Evolutionary conservation across 2,113 vertebrate species (phyloP), one percentile per base, ranked within the genome.

Genomic region (Scalopus aquaticus): DNA sequence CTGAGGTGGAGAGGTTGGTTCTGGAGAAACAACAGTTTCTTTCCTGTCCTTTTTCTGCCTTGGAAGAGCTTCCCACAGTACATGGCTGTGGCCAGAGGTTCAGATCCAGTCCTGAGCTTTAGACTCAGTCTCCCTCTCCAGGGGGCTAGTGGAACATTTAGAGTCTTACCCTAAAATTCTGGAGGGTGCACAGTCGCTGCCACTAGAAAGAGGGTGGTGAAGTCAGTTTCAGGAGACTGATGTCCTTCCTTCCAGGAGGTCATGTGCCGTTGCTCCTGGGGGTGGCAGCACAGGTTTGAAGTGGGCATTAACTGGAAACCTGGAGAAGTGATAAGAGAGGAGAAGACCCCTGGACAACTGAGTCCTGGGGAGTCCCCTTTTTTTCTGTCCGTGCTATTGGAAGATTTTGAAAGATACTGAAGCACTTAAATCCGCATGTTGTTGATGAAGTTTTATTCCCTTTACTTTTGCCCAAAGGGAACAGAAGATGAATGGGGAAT

Each of bases 1-100:
- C 39, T 5, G 9, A 37, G 1, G n/a, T 35, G 39, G 39, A 70
- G n/a, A 30, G 24, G 16, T 15, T 56, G 12, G 24, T 54, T 79
- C 37, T 13, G 6, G 54, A 51, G 11, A 62, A 54, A 79, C n/a
- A n/a, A 54, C 13, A 44, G 5, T 24, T n/a, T 1, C 2, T 32
- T 30, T 24, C 16, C 42, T 44, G 24, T 4, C 39, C 16, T 22
- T 26, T 69, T 58, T 20, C 30, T 39, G 2, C 24, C 85, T 64
- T 26, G 19, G 35, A 74, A 0, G 6, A 3, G 3, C 32, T 74
- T 17, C 16, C 26, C 7, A 1, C 24, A 11, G 6, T 1, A 1
- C 49, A 19, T 32, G 30, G 64, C 10, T 46, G n/a, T 42, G 62
- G 26, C 35, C 35, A n/a, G 28, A 70, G 12, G 64, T 49, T 56